Percentiles rank a stretch among this genome's conserved stretches.
Evolutionary conservation across 2,888 invertebrate genomes (phyloP).

Genomic region (Troglohyphantes excavatus): DNA sequence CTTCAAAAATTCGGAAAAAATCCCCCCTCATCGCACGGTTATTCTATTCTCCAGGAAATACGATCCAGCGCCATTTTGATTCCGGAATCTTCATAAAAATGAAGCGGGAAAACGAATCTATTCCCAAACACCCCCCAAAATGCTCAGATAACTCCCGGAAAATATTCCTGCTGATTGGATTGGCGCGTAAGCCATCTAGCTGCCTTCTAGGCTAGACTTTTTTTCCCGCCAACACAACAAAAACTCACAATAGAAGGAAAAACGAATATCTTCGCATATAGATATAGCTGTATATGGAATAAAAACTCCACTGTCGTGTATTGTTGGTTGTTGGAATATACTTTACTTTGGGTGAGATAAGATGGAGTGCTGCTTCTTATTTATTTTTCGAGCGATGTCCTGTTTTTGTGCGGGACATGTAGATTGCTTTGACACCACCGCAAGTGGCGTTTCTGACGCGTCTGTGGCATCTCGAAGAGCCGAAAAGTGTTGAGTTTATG

Average conservation of each 20-base stretch:
- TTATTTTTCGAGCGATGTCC: background rate
- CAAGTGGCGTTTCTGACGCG: slow-evolving; percentile 30
- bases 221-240: slow-evolving; percentile 8
- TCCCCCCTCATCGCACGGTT: slow-evolving; percentile 3
- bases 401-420: slow-evolving; percentile 20
- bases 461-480: background rate
- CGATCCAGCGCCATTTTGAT: slow-evolving; percentile 46
- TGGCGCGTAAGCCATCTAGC: slow-evolving; percentile 45
- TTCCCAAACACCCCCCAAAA: slow-evolving; percentile 46
- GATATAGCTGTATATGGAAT: slow-evolving; percentile 30
- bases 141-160: slow-evolving; percentile 51
- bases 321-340: slow-evolving; percentile 59
- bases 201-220: slow-evolving; percentile 39
- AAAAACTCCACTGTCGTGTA: slow-evolving; percentile 54
- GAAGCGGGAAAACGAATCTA: slow-evolving; percentile 6
- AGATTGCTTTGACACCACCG: slow-evolving; percentile 43
- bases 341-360: slow-evolving; percentile 49
- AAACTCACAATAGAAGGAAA: background rate
- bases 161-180: slow-evolving; percentile 72
- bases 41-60: slow-evolving; percentile 30
- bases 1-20: slow-evolving; percentile 8
- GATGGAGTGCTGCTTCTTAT: slow-evolving; percentile 18
- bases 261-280: slow-evolving; percentile 1
- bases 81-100: slow-evolving; percentile 23
- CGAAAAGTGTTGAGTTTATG: slow-evolving; percentile 26